A percentile compares a stretch with the other conserved stretches of the same genome.
Conservation (phyloP, 2,797 vertebrate genomes). For the Clarias fuscus region DNA sequence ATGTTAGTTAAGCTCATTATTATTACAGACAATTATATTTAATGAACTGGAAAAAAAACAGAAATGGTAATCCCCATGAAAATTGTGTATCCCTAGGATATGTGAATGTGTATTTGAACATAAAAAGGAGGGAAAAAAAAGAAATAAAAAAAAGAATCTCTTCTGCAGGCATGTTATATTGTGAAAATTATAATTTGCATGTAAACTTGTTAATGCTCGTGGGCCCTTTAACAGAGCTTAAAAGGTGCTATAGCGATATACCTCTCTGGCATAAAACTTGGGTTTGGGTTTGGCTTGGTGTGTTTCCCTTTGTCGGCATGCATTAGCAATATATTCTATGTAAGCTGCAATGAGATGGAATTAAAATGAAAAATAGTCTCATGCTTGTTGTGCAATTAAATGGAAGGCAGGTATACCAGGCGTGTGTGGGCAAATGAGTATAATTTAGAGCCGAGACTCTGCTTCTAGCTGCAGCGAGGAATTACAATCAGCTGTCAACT, state of each 20-base stretch:
- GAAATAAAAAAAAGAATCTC: neutral
- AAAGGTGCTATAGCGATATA: constrained; percentile 3
- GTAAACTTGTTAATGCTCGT: constrained; percentile 3
- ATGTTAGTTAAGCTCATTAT: neutral
- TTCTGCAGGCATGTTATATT: neutral
- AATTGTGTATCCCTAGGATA: neutral
- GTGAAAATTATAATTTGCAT: neutral
- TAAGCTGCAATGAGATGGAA: constrained; percentile 63
- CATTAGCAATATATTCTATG: constrained; percentile 54
- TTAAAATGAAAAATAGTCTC: constrained; percentile 70
- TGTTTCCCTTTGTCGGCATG: constrained; percentile 34
- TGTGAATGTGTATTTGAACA: neutral
- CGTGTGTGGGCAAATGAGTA: constrained; percentile 57
- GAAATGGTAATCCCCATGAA: neutral
- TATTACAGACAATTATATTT: neutral
- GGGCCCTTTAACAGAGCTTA: neutral
- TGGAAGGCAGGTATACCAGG: constrained; percentile 57
- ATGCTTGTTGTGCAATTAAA: constrained; percentile 59
- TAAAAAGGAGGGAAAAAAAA: neutral
- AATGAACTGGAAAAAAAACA: neutral
- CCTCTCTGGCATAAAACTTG: neutral
- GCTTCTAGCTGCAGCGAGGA: constrained; percentile 57
- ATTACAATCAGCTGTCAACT: constrained; percentile 58
- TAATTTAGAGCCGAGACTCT: constrained; percentile 65
- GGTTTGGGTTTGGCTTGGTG: constrained; percentile 6